These are phyloP conservation scores for Leptodirus hochenwartii DNA, from an alignment of 2,888 invertebrate species.

Conservation along the genomic window DNA sequence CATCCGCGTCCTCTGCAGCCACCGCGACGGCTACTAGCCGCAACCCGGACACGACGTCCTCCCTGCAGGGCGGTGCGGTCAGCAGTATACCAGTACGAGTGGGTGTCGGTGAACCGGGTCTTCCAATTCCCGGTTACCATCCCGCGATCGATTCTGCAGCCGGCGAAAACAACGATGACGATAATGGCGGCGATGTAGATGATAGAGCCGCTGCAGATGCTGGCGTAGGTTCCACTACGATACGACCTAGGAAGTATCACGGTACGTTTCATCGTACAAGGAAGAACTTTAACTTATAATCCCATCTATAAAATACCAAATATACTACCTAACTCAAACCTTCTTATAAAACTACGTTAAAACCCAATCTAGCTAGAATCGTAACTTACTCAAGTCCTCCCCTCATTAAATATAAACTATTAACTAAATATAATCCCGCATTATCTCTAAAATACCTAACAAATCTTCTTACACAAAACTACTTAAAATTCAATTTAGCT, in stretches of 20 bases:
- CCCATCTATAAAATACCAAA: conserved; percentile 1
- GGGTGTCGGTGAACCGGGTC: conserved; percentile 5
- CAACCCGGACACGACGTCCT: conserved; percentile 8
- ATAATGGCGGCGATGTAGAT: conserved; percentile 9
- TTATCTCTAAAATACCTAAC: too few relatives aligned
- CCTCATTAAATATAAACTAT: too few relatives aligned
- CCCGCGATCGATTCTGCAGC: too few relatives aligned
- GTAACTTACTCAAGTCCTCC: too few relatives aligned
- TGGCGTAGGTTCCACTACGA: conserved; percentile 18
- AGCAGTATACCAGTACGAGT: conserved; percentile 9
- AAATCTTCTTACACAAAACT: too few relatives aligned
- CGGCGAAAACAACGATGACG: conserved; percentile 10
- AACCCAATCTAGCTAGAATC: too few relatives aligned
- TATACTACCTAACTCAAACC: too few relatives aligned
- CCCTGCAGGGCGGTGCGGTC: too few relatives aligned
- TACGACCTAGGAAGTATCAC: conserved; percentile 18
- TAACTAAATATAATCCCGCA: too few relatives aligned
- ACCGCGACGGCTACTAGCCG: conserved; percentile 14
- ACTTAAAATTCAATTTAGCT: too few relatives aligned
- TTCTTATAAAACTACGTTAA: too few relatives aligned
- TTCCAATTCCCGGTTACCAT: too few relatives aligned
- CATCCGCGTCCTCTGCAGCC: conserved; percentile 7
- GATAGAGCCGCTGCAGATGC: conserved; percentile 10
- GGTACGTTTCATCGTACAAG: conserved; percentile 16
- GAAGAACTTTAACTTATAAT: not conserved